These are phyloP conservation scores for Anisognathus igniventris DNA, from an alignment of 2,797 vertebrate genomes.

Conservation along the genomic window DNA sequence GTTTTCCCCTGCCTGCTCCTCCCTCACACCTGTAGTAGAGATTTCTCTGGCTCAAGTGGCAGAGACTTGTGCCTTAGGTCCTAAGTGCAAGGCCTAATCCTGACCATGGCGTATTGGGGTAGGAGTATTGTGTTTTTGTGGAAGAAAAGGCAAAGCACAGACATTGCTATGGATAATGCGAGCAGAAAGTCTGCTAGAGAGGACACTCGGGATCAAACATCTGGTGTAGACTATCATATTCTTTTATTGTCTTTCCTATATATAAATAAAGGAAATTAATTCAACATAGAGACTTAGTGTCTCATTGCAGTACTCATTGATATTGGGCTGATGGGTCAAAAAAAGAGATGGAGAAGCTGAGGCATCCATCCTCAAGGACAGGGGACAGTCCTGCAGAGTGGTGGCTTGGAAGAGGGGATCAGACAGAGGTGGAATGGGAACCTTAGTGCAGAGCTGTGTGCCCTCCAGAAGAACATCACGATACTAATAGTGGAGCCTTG, in stretches of 20 bases:
- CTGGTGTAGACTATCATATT: background rate
- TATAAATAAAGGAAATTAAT: conserved; percentile 52
- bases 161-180: background rate
- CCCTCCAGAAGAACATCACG: background rate
- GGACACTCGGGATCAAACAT: background rate
- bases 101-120: background rate
- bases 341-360: background rate
- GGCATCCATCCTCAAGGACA: fast-evolving
- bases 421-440: background rate
- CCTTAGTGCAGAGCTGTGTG: background rate
- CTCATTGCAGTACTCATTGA: background rate
- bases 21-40: background rate
- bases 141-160: background rate
- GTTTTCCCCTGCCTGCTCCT: background rate
- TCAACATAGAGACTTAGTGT: background rate
- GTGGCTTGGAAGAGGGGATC: background rate
- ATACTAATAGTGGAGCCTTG: background rate
- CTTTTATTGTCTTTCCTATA: conserved; percentile 46
- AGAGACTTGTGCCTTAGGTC: conserved; percentile 47
- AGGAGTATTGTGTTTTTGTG: background rate
- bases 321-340: background rate
- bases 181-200: background rate
- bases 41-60: conserved; percentile 17
- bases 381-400: background rate
- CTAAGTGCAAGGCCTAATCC: background rate